Base-by-base conservation (phyloP, 2,113 vertebrate species). In the Sylvietta virens region DNA sequence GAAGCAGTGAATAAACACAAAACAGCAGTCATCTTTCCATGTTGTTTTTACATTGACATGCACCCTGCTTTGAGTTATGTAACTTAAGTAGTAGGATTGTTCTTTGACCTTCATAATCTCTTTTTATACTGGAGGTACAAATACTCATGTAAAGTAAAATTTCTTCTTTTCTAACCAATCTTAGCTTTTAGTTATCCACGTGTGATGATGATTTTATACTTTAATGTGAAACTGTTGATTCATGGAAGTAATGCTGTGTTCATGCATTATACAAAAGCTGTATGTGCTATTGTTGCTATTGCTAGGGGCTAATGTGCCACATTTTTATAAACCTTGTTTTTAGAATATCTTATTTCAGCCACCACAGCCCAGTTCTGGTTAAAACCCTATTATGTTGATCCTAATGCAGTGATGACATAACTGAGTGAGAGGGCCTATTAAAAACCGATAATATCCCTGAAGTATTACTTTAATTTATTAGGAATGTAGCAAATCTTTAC, bases 141-240 rank as follows among this genome's bases (percentile, higher is more conserved):
- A 86, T 94, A 76, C 11, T 82, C 4, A 0, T 57, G 23, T 56
- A 48, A 88, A 93, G 65, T 74, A 86, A 81, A 78, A 62, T 40
- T 61, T 78, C 50, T 80, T 51, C 33, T 84, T 82, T 86, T 90
- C 35, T 91, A 60, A 58, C 22, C 20, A 26, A 0, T 81, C 40
- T 71, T 80, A 44, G 12, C 51, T 77, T 86, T 22, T 51, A 57
- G 53, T 88, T 84, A 37, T 60, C 44, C 7, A 1, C 53, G 42
- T 78, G 22, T 44, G 39, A 58, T 83, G 51, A 60, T 64, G 71
- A 60, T 78, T 96, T 92, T 95, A 51, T 88, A 60, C 56, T 85
- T 86, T 23, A 80, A 24, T 83, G 74, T 71, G 89, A 91, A 82
- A 86, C 71, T 93, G 88, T 97, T 94, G 90, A 86, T 96, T 96